These are phyloP conservation scores for Chouioia cunea DNA, from an alignment of 2,888 invertebrate genomes.

Conservation along the genomic window DNA sequence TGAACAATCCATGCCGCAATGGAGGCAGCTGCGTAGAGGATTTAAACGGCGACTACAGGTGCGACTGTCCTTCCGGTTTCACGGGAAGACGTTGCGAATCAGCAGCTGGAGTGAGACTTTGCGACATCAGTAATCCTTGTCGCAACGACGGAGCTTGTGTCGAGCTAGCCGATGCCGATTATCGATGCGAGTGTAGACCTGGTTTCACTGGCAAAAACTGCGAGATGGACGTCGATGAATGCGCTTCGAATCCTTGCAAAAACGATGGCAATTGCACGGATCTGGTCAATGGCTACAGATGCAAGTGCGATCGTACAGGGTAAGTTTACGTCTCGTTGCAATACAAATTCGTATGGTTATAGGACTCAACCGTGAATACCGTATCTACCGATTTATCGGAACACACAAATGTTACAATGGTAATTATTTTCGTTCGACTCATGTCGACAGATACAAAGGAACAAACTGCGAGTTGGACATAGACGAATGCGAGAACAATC, in stretches of 20 bases:
- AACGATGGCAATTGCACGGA: slow-evolving; percentile 82
- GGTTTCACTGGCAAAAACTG: slow-evolving; percentile 81
- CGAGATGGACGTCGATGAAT: slow-evolving; percentile 75
- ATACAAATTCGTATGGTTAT: no score
- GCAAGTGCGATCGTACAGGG: slow-evolving; percentile 82
- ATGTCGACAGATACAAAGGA: slow-evolving; percentile 83
- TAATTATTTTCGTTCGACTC: no score
- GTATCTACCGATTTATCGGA: no score
- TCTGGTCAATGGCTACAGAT: slow-evolving; percentile 80
- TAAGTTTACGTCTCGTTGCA: slow-evolving; percentile 49
- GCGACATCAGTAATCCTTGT: slow-evolving; percentile 78
- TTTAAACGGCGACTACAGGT: slow-evolving; percentile 70
- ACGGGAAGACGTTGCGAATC: slow-evolving; percentile 78
- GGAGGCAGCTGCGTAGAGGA: slow-evolving; percentile 82
- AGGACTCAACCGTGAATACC: no score
- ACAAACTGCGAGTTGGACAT: slow-evolving; percentile 79
- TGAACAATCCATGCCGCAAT: slow-evolving; percentile 82
- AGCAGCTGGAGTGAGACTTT: slow-evolving; percentile 60
- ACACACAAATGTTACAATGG: no score
- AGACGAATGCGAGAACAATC: slow-evolving; percentile 80
- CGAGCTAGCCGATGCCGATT: slow-evolving; percentile 73
- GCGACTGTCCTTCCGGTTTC: slow-evolving; percentile 72
- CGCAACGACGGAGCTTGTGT: slow-evolving; percentile 80
- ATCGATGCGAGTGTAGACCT: slow-evolving; percentile 67
- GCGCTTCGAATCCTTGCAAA: slow-evolving; percentile 77